Percentiles rank a stretch among this genome's conserved stretches.
phyloP scores from a whole-genome alignment of 2,888 invertebrate genomes.

The Drosophila stalkeri region DNA sequence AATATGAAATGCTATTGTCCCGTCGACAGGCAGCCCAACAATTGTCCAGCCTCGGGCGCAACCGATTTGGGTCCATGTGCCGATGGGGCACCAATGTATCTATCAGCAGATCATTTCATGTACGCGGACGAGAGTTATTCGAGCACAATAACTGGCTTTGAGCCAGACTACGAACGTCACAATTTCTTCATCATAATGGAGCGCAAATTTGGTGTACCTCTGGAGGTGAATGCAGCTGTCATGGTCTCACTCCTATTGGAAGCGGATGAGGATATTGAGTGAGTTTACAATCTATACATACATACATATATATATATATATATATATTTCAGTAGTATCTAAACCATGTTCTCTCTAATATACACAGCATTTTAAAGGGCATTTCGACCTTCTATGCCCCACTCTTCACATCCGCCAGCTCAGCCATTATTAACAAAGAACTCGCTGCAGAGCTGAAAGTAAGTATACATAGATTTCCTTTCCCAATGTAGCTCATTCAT shows the following conservation, averaged over 20 bases:
- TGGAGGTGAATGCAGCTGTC: slow-evolving; percentile 89
- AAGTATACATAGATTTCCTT: background rate
- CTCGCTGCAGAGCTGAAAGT: slow-evolving; percentile 76
- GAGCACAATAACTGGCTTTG: slow-evolving; percentile 88
- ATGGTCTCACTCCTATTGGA: slow-evolving; percentile 90
- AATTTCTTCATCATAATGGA: slow-evolving; percentile 89
- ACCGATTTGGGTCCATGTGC: slow-evolving; percentile 90
- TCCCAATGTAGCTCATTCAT: background rate
- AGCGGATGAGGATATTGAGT: slow-evolving; percentile 86
- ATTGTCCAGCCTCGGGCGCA: slow-evolving; percentile 87
- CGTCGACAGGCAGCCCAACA: slow-evolving; percentile 61
- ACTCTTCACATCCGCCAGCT: slow-evolving; percentile 73
- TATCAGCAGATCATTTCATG: slow-evolving; percentile 93
- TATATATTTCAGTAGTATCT: background rate
- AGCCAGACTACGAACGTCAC: slow-evolving; percentile 88
- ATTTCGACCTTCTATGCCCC: slow-evolving; percentile 79
- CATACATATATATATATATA: too few relatives aligned
- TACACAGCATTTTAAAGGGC: slow-evolving; percentile 65
- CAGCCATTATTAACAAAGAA: slow-evolving; percentile 60
- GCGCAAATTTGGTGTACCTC: slow-evolving; percentile 91
- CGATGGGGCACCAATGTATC: slow-evolving; percentile 91
- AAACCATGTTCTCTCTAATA: background rate
- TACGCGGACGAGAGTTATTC: slow-evolving; percentile 89
- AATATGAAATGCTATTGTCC: slow-evolving; percentile 90
- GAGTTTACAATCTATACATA: slow-evolving; percentile 75